Evolutionary conservation across 2,113 vertebrate species (phyloP).

Genomic region (Trogon melanurus): DNA sequence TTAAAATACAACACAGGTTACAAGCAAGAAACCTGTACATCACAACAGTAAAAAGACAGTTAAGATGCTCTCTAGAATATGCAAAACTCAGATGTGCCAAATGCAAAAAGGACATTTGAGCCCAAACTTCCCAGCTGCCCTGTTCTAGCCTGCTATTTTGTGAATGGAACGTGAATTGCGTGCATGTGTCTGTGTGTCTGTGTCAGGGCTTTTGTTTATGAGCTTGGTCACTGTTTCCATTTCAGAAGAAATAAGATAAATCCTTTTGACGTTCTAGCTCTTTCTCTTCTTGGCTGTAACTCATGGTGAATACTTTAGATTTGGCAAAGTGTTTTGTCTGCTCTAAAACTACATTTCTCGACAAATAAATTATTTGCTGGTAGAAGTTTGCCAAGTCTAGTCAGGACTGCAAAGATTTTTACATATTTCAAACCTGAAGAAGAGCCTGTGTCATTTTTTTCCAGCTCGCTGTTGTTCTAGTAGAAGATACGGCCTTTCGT

Average conservation of each 20-base stretch:
- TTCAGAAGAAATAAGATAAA: conserved; percentile 59
- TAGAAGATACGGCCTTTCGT: neutral
- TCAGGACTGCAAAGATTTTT: neutral
- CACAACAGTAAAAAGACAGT: fast-evolving
- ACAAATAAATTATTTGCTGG: neutral
- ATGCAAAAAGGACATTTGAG: neutral
- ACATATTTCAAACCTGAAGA: neutral
- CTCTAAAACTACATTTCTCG: neutral
- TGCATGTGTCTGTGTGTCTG: neutral
- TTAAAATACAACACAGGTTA: neutral
- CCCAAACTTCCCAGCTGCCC: neutral
- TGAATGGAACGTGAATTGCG: neutral
- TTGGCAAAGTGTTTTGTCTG: conserved; percentile 28
- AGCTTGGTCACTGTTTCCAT: conserved; percentile 27
- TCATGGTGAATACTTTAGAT: neutral
- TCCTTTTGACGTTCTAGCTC: conserved; percentile 23
- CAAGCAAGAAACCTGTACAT: neutral
- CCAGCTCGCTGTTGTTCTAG: neutral
- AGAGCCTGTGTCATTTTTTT: neutral
- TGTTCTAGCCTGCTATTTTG: neutral
- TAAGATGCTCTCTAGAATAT: neutral
- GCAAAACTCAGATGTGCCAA: neutral
- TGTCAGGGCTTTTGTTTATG: conserved; percentile 34
- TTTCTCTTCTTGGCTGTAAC: conserved; percentile 25
- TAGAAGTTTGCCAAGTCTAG: neutral